Base-by-base conservation (phyloP, 1,140 invertebrate species). In the Ceratitis capitata region DNA sequence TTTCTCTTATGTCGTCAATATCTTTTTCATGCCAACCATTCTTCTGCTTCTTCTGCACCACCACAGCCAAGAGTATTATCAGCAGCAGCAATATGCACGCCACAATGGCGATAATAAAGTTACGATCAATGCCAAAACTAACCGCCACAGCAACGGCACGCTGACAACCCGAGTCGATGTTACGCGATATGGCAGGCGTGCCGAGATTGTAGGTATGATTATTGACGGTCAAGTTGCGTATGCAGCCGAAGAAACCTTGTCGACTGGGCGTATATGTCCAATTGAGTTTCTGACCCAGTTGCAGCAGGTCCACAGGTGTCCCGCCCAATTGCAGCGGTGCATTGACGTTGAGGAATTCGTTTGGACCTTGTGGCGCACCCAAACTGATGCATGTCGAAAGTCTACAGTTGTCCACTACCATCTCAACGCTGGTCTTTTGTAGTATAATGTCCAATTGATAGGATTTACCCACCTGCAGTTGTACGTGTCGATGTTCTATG, bases 1-100 rank as follows among this genome's bases (percentile, higher is more conserved):
- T 99, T 92, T 99, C 98, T 86, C 98, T 93, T 49, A 99, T 98
- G 91, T 99, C 98, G 90, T 99, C 98, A 87, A 97, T 95, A 89
- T 99, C 98, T 90, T 98, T 98, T 89, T 95, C 95, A 47, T 97
- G 95, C 88, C 96, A 94, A 85, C 97, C 97, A 89, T 98, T 96
- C 12, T 96, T 95, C 87, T 96, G 95, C 47, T 96, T 94, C 86
- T 96, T 94, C 88, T 98, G 97, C 0, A 98, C 96, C 3, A 98
- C 96, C 69, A 98, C 96, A 3, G 97, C 96, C 88, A 98, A 91
- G 1, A 98, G 93, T 2, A 99, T 93, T 87, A 98, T 95, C 86
- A 97, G 92, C 87, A 97, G 91, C 85, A 97, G 94, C 0, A 95
- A 94, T 85, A 97, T 94, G 89, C 96, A 97, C 0, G 96, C 95